Conservation (phyloP, 30 jellyfish, hydroid and myxozoan genomes). For the Sanderia malayensis region DNA sequence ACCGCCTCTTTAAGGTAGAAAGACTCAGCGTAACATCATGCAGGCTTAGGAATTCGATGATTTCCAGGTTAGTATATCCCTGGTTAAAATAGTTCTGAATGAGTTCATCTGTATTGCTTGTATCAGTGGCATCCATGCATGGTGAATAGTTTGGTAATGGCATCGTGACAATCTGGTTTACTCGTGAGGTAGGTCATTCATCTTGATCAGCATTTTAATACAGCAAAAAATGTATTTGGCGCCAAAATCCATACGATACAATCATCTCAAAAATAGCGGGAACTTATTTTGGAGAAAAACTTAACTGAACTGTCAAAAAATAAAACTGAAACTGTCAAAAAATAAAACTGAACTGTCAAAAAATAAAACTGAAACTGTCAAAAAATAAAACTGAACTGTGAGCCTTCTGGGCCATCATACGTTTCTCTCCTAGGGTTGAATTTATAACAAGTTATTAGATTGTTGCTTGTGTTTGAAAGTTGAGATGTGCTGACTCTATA, state of each 20-base stretch:
- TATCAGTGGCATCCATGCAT: constrained; percentile 18
- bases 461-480: no score
- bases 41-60: constrained; percentile 30
- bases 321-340: no score
- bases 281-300: not conserved
- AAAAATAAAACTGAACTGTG: constrained; percentile 3
- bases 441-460: no score
- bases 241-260: not conserved
- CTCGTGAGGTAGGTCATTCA: constrained; percentile 18
- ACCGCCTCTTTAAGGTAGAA: constrained; percentile 43
- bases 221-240: not conserved
- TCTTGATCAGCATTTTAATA: constrained; percentile 7
- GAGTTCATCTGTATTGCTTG: constrained; percentile 17
- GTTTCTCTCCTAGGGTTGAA: no score
- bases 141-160: constrained; percentile 18
- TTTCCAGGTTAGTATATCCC: constrained; percentile 52
- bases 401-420: constrained; percentile 33
- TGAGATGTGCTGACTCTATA: no score
- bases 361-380: not conserved
- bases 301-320: not conserved
- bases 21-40: constrained; percentile 42
- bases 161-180: constrained; percentile 17
- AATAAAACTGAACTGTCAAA: not conserved
- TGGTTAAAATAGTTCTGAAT: constrained; percentile 28
- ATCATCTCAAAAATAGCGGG: constrained; percentile 1